Conservation (phyloP, 2,113 vertebrate species). For the Prionailurus viverrinus region DNA sequence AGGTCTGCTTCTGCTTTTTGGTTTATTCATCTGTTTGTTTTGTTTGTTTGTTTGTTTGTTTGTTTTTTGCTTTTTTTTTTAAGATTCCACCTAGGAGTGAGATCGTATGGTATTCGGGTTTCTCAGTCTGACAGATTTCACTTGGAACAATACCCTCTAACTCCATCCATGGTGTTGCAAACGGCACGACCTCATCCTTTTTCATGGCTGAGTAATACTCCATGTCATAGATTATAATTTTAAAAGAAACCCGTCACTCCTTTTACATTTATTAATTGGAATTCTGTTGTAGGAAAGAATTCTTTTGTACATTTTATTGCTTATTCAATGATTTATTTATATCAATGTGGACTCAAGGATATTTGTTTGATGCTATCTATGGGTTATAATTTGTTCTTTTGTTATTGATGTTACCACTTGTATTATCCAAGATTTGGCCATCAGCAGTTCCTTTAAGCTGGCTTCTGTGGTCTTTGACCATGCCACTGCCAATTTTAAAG, state of each 20-base stretch:
- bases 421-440: conserved; percentile 1
- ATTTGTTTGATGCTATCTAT: not conserved
- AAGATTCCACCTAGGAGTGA: not conserved
- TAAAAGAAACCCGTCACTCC: not conserved
- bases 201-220: not conserved
- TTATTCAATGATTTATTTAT: not conserved
- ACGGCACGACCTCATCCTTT: not conserved
- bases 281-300: not conserved
- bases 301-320: not conserved
- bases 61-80: not conserved
- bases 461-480: not conserved
- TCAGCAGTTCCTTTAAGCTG: not conserved
- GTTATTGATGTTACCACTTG: not conserved
- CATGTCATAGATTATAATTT: not conserved
- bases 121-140: not conserved
- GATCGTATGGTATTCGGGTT: not conserved
- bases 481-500: not conserved
- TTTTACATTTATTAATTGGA: conserved; percentile 20
- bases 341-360: not conserved
- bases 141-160: not conserved
- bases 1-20: not conserved
- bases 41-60: not conserved
- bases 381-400: not conserved
- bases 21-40: not conserved
- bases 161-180: not conserved